phyloP scores from a whole-genome alignment of 2,113 vertebrate species.

The Notarius lentiginosus region DNA sequence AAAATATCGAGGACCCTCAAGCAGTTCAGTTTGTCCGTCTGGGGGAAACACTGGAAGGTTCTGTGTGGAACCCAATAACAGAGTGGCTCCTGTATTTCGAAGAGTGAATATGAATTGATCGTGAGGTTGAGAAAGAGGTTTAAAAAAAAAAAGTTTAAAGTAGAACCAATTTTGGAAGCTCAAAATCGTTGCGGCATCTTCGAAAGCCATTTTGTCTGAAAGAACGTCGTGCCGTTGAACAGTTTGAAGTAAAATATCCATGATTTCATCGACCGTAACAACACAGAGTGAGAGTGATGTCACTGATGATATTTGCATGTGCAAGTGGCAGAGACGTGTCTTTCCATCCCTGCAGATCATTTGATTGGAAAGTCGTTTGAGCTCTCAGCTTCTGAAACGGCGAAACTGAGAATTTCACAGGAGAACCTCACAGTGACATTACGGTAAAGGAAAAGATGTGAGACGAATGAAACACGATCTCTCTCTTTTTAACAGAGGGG shows the following conservation, averaged over 20 bases:
- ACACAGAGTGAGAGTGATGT: neutral
- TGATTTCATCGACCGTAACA: neutral
- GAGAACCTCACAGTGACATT: constrained; percentile 25
- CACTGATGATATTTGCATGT: neutral
- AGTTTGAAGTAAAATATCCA: neutral
- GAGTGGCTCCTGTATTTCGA: too few species aligned
- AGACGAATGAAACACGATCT: constrained; percentile 15
- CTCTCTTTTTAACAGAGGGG: constrained; percentile 34
- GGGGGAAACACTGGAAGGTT: too few species aligned
- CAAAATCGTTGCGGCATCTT: too few species aligned
- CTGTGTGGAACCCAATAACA: too few species aligned
- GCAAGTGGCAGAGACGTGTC: neutral
- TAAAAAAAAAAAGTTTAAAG: neutral
- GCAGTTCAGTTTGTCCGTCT: too few species aligned
- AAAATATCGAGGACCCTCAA: too few species aligned
- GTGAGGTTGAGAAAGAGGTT: too few species aligned
- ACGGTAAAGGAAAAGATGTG: constrained; percentile 37
- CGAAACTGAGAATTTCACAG: neutral
- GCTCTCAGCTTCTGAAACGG: neutral
- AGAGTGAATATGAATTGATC: too few species aligned
- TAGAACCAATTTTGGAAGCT: neutral
- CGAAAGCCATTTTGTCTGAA: neutral
- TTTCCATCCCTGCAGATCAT: neutral
- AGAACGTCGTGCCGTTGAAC: neutral
- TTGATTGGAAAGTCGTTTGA: neutral